Base-by-base conservation (phyloP, 1,140 invertebrate genomes). In the Tetragnatha versicolor region DNA sequence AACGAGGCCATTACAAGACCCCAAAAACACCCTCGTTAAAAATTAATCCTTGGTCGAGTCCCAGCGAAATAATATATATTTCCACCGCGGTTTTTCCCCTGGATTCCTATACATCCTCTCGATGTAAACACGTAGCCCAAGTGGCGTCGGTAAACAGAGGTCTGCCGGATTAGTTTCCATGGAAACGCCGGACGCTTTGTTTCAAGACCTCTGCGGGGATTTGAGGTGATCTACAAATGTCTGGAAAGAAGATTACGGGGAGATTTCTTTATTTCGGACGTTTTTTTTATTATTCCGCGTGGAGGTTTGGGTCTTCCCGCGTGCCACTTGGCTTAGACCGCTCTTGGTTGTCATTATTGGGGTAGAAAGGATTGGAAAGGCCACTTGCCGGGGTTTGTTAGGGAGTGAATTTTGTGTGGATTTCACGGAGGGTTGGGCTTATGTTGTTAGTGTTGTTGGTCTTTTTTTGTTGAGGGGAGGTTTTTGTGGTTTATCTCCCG, bases 121-220 rank as follows among this genome's bases (percentile, higher is more conserved):
- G 39, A 47, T 42, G 63, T 68, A 68, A 68, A 68, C 63, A 68
- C 63, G 45, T 47, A 68, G 49, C 45, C 29, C 39, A 68, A 68
- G 63, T 27, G 33, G 63, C 63, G 63, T 68, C 42, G 4, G 63
- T 68, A 68, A 68, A 68, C 63, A 68, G 22, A 27, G 25, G 63
- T 68, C 63, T 45, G 39, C 39, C 63, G 63, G 63, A 68, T 68
- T 68, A 68, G 63, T 68, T 10, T 7, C 63, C 63, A 68, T 68
- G 63, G 33, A 39, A 49, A 68, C 45, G 20, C 4, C n/a, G 42
- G 63, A 45, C 63, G 42, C 63, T 31, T 25, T 47, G 39, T 63
- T 37, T 39, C 35, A 17, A 22, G 29, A 72, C 35, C 47, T n/a
- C 17, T 1, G 42, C 27, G 49, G 45, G 69, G 69, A 72, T 72